Conservation (phyloP, 1,140 invertebrate genomes). For the Dinothrombium tinctorium region DNA sequence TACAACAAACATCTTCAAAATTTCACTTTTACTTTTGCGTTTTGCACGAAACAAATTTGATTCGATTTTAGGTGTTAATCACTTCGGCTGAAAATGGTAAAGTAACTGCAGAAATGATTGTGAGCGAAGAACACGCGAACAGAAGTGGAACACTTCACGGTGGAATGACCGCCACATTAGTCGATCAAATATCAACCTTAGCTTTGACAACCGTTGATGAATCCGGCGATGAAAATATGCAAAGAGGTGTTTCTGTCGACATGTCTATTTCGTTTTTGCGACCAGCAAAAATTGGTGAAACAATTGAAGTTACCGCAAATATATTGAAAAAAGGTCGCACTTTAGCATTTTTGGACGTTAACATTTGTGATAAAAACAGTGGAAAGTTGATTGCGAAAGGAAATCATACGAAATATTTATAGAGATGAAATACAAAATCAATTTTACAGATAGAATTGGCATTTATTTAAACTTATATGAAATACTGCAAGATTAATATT, state of each 20-base stretch:
- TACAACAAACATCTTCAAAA: no score
- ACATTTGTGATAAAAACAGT: slow-evolving; percentile 42
- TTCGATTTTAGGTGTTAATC: slow-evolving; percentile 10
- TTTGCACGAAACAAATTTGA: no score
- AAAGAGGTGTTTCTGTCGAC: slow-evolving; percentile 44
- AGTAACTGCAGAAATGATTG: slow-evolving; percentile 38
- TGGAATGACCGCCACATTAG: slow-evolving; percentile 49
- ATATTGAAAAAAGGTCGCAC: slow-evolving; percentile 48
- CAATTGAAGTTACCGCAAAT: slow-evolving; percentile 48
- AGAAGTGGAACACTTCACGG: slow-evolving; percentile 48
- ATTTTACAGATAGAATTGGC: no score
- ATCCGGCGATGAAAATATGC: slow-evolving; percentile 24
- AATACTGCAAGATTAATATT: no score
- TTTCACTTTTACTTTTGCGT: no score
- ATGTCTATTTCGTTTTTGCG: slow-evolving; percentile 43
- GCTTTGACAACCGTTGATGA: slow-evolving; percentile 33
- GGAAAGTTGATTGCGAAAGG: slow-evolving; percentile 47
- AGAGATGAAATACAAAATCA: no score
- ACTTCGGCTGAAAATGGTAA: not conserved
- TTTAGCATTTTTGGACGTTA: slow-evolving; percentile 52
- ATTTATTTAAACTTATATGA: no score
- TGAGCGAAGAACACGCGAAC: slow-evolving; percentile 51
- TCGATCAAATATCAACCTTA: slow-evolving; percentile 57
- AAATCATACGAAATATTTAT: slow-evolving; percentile 48
- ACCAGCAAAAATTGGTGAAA: slow-evolving; percentile 44